A percentile compares a stretch with the other conserved stretches of the same genome.
Conservation (phyloP, 2,113 vertebrate species). For the Pelvicachromis taeniatus region DNA sequence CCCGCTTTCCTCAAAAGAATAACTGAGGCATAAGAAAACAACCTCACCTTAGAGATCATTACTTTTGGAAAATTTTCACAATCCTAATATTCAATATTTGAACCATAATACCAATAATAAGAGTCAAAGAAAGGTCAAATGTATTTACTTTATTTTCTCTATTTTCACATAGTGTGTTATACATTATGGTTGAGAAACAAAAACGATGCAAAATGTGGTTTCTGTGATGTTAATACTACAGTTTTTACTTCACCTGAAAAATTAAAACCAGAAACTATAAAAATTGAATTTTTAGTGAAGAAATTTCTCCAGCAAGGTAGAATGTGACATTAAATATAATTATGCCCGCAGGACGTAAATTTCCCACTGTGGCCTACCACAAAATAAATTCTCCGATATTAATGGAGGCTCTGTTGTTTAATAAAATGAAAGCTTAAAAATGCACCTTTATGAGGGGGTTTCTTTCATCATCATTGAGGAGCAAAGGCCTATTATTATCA, state of each 20-base stretch:
- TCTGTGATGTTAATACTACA: background rate
- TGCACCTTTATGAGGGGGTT: constrained; percentile 37
- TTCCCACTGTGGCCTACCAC: background rate
- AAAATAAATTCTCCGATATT: constrained; percentile 5
- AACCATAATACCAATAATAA: background rate
- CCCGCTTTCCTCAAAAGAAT: background rate
- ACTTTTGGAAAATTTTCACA: background rate
- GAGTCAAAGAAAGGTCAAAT: background rate
- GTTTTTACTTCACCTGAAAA: background rate
- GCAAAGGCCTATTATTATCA: constrained; percentile 52
- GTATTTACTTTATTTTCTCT: background rate
- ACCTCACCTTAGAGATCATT: too few relatives aligned
- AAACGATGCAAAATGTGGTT: background rate
- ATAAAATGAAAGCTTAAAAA: constrained; percentile 54
- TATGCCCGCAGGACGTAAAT: constrained; percentile 2
- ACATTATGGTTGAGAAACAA: background rate
- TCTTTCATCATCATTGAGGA: constrained; percentile 46
- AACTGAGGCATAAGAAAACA: background rate
- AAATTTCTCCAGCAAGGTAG: background rate
- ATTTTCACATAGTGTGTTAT: background rate
- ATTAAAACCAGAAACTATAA: background rate
- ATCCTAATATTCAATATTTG: background rate
- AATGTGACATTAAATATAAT: constrained; percentile 39
- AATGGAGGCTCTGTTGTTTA: constrained; percentile 44
- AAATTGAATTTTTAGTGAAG: background rate